phyloP scores from a whole-genome alignment of 2,888 invertebrate genomes.

The Drosophila mulleri region DNA sequence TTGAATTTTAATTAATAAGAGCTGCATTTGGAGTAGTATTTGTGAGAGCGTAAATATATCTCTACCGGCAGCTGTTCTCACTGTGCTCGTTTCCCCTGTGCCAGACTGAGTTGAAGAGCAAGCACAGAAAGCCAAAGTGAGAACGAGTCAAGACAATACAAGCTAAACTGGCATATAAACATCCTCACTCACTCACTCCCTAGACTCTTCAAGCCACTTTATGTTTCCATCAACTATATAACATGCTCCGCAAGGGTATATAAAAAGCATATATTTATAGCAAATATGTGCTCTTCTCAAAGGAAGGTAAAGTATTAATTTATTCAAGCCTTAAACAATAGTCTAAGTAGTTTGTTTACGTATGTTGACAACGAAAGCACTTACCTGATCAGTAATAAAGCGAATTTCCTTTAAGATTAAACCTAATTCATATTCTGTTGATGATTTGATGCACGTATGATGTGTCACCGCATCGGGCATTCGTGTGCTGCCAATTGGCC shows the following conservation, averaged over 20 bases:
- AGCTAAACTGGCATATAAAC: background rate
- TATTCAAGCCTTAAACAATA: constrained; percentile 25
- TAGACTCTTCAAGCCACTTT: background rate
- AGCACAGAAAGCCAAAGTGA: background rate
- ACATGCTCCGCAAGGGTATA: background rate
- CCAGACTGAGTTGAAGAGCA: background rate
- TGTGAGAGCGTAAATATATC: too few species aligned
- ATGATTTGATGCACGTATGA: constrained; percentile 91
- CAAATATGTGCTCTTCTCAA: background rate
- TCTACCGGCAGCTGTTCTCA: too few species aligned
- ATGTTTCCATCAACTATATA: background rate
- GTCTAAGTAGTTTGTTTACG: constrained; percentile 2
- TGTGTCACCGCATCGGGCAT: constrained; percentile 91
- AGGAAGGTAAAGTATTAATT: constrained; percentile 19
- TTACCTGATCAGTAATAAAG: constrained; percentile 95
- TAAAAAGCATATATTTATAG: background rate
- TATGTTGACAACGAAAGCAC: constrained; percentile 64
- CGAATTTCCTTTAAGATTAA: constrained; percentile 97
- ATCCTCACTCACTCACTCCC: background rate
- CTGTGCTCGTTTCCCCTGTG: too few species aligned
- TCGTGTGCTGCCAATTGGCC: constrained; percentile 89
- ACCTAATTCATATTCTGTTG: constrained; percentile 96
- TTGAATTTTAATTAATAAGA: too few species aligned
- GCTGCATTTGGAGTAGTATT: too few species aligned
- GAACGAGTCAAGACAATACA: background rate